Evolutionary conservation across 2,797 vertebrate species (phyloP).

Genomic region (Clamator glandarius): DNA sequence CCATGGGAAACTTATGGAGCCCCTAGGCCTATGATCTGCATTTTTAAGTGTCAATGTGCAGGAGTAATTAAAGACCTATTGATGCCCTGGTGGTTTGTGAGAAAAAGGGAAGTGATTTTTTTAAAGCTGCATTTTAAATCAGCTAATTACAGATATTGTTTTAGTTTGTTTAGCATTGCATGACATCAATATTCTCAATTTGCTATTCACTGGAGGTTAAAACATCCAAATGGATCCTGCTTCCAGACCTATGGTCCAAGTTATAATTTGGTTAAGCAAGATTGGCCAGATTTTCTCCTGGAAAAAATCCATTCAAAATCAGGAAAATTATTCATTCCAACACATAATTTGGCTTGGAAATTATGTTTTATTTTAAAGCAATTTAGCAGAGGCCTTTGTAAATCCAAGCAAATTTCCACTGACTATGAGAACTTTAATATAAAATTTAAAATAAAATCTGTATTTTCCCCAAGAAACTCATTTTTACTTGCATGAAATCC

Average conservation of each 20-base stretch:
- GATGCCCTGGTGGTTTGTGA: neutral
- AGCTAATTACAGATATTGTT: constrained; percentile 59
- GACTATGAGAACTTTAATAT: neutral
- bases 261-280: constrained; percentile 35
- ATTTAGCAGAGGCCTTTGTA: neutral
- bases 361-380: neutral
- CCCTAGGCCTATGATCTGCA: neutral
- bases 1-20: neutral
- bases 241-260: constrained; percentile 33
- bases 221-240: constrained; percentile 30
- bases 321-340: constrained; percentile 48
- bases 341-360: constrained; percentile 33
- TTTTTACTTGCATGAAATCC: neutral
- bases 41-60: neutral
- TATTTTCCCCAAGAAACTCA: neutral
- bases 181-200: constrained; percentile 41
- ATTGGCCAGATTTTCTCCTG: constrained; percentile 37
- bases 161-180: constrained; percentile 21
- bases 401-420: neutral
- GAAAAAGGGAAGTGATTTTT: constrained; percentile 10
- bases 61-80: constrained; percentile 27
- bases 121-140: constrained; percentile 42
- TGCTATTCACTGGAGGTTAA: constrained; percentile 49
- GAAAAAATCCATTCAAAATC: constrained; percentile 57
- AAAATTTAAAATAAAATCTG: neutral